Evolutionary conservation across 2,113 vertebrate species (phyloP), one percentile per base, ranked within the genome.

Genomic region (Nasalis larvatus): DNA sequence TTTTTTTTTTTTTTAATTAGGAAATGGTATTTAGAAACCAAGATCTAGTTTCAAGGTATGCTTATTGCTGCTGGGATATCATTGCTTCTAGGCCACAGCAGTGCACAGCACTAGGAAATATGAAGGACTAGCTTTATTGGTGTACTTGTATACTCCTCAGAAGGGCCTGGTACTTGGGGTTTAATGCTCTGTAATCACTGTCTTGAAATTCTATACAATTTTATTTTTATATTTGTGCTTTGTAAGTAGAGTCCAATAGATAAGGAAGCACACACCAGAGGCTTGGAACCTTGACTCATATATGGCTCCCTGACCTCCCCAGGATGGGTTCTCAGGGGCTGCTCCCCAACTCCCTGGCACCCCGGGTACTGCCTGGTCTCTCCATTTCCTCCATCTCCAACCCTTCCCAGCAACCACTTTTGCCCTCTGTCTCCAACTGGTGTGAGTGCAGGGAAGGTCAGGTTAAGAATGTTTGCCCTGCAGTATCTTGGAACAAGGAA

Each of bases 11-110:
- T 58, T 56, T 25, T 1, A 30, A 84, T 73, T 92, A 84, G 40
- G 10, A 14, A 83, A 83, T 87, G 27, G 2, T 49, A 71, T 86
- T 96, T 84, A 90, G 84, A 94, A 94, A 86, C 63, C 60, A 90
- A 78, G 74, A 89, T 86, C n/a, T 86, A 30, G 23, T 74, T 84
- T 90, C 87, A 88, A 30, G 8, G 6, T 40, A 68, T 88, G 16
- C 42, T 88, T 84, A 47, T 94, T 83, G 66, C 52, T 80, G 54
- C 27, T 35, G 23, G 35, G 14, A 52, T 73, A 13, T 2, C 23
- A 56, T n/a, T 63, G 1, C 52, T 78, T 89, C 78, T 73, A 92
- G 66, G 23, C 49, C 35, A 91, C 27, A 74, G 68, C n/a, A 92
- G 60, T 68, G 58, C 40, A 83, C 14, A 76, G 20, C 20, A 7